Evolutionary conservation across 2,888 invertebrate species (phyloP).

Genomic region (Idaea biselata): DNA sequence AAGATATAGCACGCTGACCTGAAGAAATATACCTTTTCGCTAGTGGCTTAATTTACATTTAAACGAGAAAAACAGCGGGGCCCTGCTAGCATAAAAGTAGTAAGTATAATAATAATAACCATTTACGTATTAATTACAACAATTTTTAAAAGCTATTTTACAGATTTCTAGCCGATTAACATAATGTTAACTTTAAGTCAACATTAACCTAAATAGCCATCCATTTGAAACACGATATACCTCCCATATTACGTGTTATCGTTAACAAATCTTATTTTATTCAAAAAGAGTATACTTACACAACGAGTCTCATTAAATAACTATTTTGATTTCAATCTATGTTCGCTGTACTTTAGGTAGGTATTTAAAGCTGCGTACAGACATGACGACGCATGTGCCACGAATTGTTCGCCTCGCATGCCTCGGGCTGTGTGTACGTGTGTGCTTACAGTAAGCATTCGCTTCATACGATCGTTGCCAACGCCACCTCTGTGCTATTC

Average conservation of each 20-base stretch:
- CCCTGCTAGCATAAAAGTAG: no score
- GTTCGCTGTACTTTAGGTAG: conserved; percentile 32
- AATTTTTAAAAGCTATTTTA: conserved; percentile 1
- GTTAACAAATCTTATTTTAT: conserved; percentile 23
- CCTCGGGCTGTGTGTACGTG: no score
- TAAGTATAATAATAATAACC: neutral
- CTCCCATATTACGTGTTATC: conserved; percentile 27
- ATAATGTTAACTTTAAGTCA: conserved; percentile 25
- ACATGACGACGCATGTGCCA: no score
- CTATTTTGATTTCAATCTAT: conserved; percentile 49
- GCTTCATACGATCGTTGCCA: no score
- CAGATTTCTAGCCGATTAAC: conserved; percentile 10
- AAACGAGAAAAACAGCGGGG: neutral
- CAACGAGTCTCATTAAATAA: conserved; percentile 40
- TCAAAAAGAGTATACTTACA: conserved; percentile 25
- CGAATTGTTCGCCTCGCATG: no score
- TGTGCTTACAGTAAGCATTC: no score
- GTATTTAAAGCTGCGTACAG: no score
- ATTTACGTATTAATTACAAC: neutral
- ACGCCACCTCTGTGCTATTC: no score
- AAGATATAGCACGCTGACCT: no score
- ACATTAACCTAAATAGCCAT: conserved; percentile 25
- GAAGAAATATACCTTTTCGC: no score
- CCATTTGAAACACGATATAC: conserved; percentile 22
- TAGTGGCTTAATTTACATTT: no score